Evolutionary conservation across 2,888 invertebrate species (phyloP).

Genomic region (Leucania comma): DNA sequence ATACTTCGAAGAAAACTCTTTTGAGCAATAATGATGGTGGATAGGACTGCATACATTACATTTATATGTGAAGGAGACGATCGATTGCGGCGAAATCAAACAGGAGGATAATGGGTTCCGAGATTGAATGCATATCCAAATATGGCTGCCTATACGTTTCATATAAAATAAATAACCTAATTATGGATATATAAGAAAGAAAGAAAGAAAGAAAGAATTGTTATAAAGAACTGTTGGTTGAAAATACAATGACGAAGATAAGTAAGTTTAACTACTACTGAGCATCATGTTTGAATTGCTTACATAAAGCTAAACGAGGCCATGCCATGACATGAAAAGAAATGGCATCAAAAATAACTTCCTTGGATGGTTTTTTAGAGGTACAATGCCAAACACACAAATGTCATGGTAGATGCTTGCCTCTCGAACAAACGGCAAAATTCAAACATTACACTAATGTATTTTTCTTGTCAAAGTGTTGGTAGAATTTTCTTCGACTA

Average conservation of each 20-base stretch:
- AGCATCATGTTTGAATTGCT: constrained; percentile 21
- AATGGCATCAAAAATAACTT: constrained; percentile 43
- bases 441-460: constrained; percentile 43
- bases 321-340: constrained; percentile 45
- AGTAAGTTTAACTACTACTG: background rate
- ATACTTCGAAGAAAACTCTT: constrained; percentile 46
- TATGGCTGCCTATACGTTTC: background rate
- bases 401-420: constrained; percentile 33
- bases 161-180: background rate
- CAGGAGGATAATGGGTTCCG: constrained; percentile 31
- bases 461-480: constrained; percentile 45
- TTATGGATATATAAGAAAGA: no score
- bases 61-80: constrained; percentile 50
- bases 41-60: constrained; percentile 56
- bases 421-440: constrained; percentile 31
- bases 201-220: no score
- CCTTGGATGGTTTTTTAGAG: constrained; percentile 46
- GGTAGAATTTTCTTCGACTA: constrained; percentile 21
- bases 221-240: background rate
- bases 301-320: constrained; percentile 51
- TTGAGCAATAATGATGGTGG: constrained; percentile 43
- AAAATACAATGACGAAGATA: background rate
- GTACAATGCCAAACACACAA: constrained; percentile 57
- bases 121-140: constrained; percentile 18
- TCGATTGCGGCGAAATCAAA: constrained; percentile 39